Conservation (phyloP, 2,797 vertebrate species). For the Phyllotis vaccarum region DNA sequence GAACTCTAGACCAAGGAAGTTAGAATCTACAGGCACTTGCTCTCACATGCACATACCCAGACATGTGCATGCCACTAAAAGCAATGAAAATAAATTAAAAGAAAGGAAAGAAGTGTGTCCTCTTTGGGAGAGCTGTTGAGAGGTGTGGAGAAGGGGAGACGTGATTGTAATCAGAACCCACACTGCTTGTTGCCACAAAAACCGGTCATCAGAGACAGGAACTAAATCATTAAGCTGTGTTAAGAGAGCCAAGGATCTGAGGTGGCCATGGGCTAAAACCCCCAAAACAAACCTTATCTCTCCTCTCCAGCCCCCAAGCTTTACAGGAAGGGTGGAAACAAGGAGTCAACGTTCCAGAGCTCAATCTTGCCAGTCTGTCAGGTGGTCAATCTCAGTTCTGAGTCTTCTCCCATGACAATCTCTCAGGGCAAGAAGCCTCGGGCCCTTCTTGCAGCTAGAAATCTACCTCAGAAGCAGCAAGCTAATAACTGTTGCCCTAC, state of each 20-base stretch:
- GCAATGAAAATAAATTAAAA: background rate
- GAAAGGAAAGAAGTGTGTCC: background rate
- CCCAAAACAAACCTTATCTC: background rate
- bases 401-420: background rate
- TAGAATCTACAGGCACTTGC: background rate
- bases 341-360: background rate
- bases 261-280: background rate
- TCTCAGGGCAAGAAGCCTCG: background rate
- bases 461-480: background rate
- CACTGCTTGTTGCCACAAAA: background rate
- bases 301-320: background rate
- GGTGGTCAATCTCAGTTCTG: background rate
- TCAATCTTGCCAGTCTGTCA: background rate
- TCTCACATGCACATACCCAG: background rate
- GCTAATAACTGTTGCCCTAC: background rate
- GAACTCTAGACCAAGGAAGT: background rate
- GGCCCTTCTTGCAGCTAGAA: background rate
- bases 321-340: background rate
- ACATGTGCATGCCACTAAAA: background rate
- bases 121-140: background rate
- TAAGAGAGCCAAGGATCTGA: background rate
- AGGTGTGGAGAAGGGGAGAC: background rate
- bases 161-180: background rate
- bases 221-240: background rate
- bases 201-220: background rate